Evolutionary conservation across 2,888 invertebrate species (phyloP).

Genomic region (Celastrina argiolus): DNA sequence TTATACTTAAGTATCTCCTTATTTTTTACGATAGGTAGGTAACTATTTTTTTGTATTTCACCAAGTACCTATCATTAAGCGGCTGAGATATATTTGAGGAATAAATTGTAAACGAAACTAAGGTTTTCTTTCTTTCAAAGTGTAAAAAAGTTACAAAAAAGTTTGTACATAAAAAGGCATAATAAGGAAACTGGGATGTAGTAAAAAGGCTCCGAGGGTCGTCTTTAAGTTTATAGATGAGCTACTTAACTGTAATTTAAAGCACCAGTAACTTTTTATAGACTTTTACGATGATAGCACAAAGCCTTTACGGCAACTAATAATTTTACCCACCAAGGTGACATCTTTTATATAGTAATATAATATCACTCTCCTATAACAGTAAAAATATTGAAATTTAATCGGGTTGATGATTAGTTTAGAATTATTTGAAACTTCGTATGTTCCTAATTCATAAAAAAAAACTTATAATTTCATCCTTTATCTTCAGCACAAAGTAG

Average conservation of each 20-base stretch:
- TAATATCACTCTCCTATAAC: background rate
- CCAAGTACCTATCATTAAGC: too few species aligned
- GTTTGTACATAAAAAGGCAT: conserved; percentile 14
- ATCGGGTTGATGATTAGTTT: too few species aligned
- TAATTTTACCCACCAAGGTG: background rate
- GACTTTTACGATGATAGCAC: conserved; percentile 19
- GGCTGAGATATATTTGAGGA: too few species aligned
- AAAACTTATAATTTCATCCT: too few species aligned
- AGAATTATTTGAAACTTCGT: too few species aligned
- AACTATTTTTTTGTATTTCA: too few species aligned
- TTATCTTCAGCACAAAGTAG: too few species aligned
- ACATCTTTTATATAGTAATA: background rate
- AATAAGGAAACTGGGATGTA: conserved; percentile 21
- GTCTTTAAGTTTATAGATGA: conserved; percentile 22
- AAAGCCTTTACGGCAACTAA: conserved; percentile 17
- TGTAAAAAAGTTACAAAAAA: conserved; percentile 5
- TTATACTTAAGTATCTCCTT: too few species aligned
- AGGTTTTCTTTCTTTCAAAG: background rate
- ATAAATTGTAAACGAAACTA: background rate
- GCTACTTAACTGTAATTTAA: conserved; percentile 22
- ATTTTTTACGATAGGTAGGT: too few species aligned
- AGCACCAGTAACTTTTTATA: conserved; percentile 22
- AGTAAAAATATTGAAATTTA: too few species aligned
- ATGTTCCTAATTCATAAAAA: too few species aligned
- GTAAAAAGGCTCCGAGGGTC: conserved; percentile 21